Evolutionary conservation across 2,888 invertebrate genomes (phyloP).

Genomic region (Allygus modestus): DNA sequence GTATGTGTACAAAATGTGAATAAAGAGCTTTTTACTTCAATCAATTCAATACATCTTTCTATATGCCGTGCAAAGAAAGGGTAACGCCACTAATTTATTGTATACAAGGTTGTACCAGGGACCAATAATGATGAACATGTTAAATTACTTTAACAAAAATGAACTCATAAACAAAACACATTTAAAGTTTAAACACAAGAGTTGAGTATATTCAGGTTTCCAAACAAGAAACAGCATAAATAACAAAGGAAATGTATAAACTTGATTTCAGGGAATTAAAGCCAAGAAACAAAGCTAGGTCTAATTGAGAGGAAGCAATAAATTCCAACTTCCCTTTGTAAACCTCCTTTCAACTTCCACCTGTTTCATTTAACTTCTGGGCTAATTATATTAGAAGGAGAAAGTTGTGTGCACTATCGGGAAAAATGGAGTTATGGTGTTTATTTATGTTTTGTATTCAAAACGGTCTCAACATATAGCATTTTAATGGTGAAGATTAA

Average conservation of each 20-base stretch:
- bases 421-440: not conserved
- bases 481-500: too few relatives aligned
- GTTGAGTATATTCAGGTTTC: not conserved
- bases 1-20: too few relatives aligned
- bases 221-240: constrained; percentile 3
- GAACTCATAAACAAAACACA: not conserved
- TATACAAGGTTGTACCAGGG: too few relatives aligned
- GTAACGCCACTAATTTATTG: too few relatives aligned
- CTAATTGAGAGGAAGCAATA: constrained; percentile 42
- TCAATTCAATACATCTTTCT: too few relatives aligned
- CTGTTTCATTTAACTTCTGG: constrained; percentile 35
- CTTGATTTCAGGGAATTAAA: constrained; percentile 26
- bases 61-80: too few relatives aligned
- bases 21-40: too few relatives aligned
- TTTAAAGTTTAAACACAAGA: not conserved
- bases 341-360: constrained; percentile 36
- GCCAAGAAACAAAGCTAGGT: constrained; percentile 31
- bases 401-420: not conserved
- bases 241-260: constrained; percentile 34
- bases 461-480: too few relatives aligned
- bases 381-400: constrained; percentile 12
- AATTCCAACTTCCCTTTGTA: constrained; percentile 38
- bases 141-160: too few relatives aligned
- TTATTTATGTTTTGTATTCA: too few relatives aligned
- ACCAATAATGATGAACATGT: too few relatives aligned